Evolutionary conservation across 2,888 invertebrate genomes (phyloP).

Genomic region (Drosophila siamana): DNA sequence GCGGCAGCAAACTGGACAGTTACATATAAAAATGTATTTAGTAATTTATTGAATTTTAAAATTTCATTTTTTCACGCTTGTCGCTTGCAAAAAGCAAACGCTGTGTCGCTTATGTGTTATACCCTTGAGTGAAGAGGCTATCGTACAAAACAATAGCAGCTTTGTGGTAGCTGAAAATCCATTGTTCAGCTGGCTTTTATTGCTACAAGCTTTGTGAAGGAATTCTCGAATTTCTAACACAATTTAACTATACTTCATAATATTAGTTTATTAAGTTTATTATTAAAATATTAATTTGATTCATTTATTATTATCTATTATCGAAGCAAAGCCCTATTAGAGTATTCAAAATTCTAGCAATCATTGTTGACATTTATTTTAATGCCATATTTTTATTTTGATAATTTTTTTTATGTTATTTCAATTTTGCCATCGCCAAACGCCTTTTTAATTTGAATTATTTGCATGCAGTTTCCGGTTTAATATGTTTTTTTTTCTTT

Average conservation of each 20-base stretch:
- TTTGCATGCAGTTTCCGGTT: slow-evolving; percentile 49
- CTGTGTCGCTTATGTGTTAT: slow-evolving; percentile 17
- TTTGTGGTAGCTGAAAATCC: no score
- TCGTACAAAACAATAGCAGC: not conserved
- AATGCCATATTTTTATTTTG: not conserved
- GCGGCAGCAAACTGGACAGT: slow-evolving; percentile 10
- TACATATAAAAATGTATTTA: slow-evolving; percentile 48
- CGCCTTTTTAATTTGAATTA: slow-evolving; percentile 62
- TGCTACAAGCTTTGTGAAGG: not conserved
- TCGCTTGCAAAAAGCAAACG: slow-evolving; percentile 12
- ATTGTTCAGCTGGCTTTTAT: no score
- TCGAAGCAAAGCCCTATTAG: no score
- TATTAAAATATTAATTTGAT: no score
- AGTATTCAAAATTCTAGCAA: not conserved
- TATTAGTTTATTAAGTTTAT: no score
- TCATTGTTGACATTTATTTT: not conserved
- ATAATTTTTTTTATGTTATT: slow-evolving; percentile 20
- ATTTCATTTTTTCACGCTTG: slow-evolving; percentile 44
- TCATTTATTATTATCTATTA: no score
- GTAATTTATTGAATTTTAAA: slow-evolving; percentile 74
- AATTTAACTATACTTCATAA: no score
- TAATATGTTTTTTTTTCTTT: slow-evolving; percentile 24
- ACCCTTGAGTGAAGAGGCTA: not conserved
- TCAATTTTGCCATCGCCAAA: slow-evolving; percentile 41
- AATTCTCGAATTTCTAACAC: not conserved